Evolutionary conservation across 2,113 vertebrate genomes (phyloP).

Genomic region (Thamnophis sirtalis): DNA sequence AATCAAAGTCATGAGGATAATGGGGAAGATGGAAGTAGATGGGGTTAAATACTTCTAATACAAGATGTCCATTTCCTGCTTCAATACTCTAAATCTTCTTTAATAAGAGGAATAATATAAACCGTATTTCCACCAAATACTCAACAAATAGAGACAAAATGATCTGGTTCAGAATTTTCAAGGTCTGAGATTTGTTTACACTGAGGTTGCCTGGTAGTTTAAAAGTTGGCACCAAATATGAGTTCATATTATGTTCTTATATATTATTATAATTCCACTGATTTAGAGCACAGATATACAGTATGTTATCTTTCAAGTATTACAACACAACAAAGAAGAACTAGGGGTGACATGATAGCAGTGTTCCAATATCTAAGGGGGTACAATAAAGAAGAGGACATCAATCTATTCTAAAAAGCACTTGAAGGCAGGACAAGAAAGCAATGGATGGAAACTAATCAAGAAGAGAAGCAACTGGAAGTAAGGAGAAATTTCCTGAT

Average conservation of each 20-base stretch:
- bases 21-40: neutral
- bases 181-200: neutral
- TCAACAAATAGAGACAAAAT: neutral
- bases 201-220: neutral
- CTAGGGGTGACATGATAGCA: neutral
- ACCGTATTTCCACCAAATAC: neutral
- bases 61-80: neutral
- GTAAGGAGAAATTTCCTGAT: neutral
- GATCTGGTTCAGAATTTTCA: neutral
- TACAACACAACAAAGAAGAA: neutral
- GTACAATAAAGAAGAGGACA: neutral
- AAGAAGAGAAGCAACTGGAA: neutral
- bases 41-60: neutral
- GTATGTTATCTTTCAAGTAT: neutral
- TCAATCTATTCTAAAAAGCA: neutral
- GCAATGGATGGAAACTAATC: neutral
- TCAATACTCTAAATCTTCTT: neutral
- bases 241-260: neutral
- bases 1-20: neutral
- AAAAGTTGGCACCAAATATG: neutral
- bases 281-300: neutral
- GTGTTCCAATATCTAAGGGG: neutral
- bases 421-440: neutral
- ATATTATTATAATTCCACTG: neutral
- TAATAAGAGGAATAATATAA: neutral